Conservation (phyloP, 2,888 invertebrate species). For the Nomada lathburiana region DNA sequence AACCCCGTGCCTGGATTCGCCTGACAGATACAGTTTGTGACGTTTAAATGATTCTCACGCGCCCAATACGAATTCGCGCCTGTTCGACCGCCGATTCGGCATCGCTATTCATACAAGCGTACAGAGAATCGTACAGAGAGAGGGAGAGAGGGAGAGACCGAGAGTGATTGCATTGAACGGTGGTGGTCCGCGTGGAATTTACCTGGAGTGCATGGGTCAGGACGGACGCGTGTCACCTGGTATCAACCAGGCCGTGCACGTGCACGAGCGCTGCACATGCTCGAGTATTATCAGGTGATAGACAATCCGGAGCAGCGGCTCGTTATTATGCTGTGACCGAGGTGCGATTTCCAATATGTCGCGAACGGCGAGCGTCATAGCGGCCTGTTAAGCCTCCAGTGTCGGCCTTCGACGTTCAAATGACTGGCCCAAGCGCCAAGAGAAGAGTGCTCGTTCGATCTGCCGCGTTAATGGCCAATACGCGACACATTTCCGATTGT, state of each 20-base stretch:
- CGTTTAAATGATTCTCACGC: constrained; percentile 68
- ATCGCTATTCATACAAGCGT: constrained; percentile 57
- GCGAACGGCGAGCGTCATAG: constrained; percentile 41
- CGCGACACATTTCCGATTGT: constrained; percentile 67
- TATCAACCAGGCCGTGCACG: neutral
- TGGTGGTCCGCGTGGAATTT: constrained; percentile 33
- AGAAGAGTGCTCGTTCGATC: constrained; percentile 61
- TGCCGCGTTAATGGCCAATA: constrained; percentile 68
- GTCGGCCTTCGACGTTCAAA: constrained; percentile 55
- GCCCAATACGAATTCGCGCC: constrained; percentile 56
- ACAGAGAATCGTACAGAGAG: neutral
- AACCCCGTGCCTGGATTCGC: constrained; percentile 18
- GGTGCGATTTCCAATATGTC: constrained; percentile 64
- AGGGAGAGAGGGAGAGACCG: neutral
- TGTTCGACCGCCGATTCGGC: constrained; percentile 57
- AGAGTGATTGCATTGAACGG: constrained; percentile 55
- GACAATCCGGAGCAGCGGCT: constrained; percentile 74
- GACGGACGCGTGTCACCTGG: constrained; percentile 24
- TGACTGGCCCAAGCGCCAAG: constrained; percentile 42
- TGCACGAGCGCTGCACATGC: neutral
- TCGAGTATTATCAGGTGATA: constrained; percentile 68
- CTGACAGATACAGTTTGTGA: constrained; percentile 61
- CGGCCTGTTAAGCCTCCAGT: constrained; percentile 33
- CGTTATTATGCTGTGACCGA: constrained; percentile 71
- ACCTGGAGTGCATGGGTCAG: constrained; percentile 37